Evolutionary conservation across 2,113 vertebrate species (phyloP).

Genomic region (Sarotherodon lohbergeri): DNA sequence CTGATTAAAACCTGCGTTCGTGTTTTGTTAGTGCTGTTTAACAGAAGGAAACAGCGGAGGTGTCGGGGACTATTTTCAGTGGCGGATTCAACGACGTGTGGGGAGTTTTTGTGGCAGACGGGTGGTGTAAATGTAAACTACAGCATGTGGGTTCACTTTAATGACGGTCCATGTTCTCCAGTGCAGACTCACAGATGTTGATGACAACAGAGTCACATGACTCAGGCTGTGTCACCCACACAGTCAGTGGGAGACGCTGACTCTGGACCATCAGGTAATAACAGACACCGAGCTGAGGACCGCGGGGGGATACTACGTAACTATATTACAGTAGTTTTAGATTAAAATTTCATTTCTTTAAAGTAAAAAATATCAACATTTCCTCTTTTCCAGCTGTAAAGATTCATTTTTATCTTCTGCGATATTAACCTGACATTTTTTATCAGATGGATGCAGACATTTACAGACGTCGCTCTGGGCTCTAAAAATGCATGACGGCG

Average conservation of each 20-base stretch:
- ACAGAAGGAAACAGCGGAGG: rapidly evolving
- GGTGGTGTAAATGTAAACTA: rapidly evolving
- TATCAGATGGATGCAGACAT: not conserved
- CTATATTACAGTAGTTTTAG: not conserved
- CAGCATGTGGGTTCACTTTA: not conserved
- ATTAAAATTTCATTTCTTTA: not conserved
- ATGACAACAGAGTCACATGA: rapidly evolving
- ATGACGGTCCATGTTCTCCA: not conserved
- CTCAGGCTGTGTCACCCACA: not conserved
- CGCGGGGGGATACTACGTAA: not conserved
- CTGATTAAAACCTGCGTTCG: not conserved
- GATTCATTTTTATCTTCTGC: not conserved
- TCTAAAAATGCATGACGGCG: not conserved
- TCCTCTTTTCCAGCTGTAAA: not conserved
- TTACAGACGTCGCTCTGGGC: not conserved
- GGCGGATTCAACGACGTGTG: rapidly evolving
- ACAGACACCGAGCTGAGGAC: not conserved
- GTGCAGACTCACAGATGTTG: not conserved
- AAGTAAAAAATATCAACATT: not conserved
- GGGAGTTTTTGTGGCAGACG: not conserved
- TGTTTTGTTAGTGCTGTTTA: not conserved
- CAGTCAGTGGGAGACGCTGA: not conserved
- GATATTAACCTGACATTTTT: not conserved
- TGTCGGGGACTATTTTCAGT: not conserved
- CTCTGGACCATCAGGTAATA: not conserved